A percentile compares a stretch with the other conserved stretches of the same genome.
These are phyloP conservation scores for Cephalopachus bancanus DNA, from an alignment of 2,797 vertebrate species.

Conservation along the genomic window DNA sequence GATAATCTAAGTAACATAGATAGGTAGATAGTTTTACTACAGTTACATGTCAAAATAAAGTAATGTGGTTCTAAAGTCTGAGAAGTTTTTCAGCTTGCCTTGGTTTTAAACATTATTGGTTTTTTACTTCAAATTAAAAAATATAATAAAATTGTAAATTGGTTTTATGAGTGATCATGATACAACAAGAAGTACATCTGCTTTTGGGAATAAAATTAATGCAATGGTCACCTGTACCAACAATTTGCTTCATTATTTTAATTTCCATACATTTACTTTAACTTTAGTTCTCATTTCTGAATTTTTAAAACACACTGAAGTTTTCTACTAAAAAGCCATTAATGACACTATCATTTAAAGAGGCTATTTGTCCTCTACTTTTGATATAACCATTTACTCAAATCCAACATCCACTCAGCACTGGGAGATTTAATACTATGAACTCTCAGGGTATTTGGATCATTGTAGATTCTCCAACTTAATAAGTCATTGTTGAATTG, in stretches of 20 bases:
- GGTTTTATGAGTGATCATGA: not conserved
- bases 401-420: accelerated
- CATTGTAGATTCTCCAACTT: accelerated
- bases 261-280: not conserved
- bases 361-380: accelerated
- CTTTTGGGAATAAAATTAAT: not conserved
- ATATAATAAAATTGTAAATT: not conserved
- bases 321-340: not conserved
- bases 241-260: not conserved
- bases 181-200: not conserved
- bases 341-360: not conserved
- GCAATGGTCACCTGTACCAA: not conserved
- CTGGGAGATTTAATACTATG: accelerated
- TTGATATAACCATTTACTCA: accelerated
- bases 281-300: not conserved
- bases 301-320: not conserved
- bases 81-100: not conserved
- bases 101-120: not conserved
- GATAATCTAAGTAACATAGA: not conserved
- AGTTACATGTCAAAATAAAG: not conserved
- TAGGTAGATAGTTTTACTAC: not conserved
- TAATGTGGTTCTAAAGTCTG: not conserved
- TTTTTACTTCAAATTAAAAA: not conserved
- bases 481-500: not conserved
- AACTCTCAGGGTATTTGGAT: accelerated